Conservation (phyloP, 2,797 vertebrate species). For the Poeciliopsis turneri region DNA sequence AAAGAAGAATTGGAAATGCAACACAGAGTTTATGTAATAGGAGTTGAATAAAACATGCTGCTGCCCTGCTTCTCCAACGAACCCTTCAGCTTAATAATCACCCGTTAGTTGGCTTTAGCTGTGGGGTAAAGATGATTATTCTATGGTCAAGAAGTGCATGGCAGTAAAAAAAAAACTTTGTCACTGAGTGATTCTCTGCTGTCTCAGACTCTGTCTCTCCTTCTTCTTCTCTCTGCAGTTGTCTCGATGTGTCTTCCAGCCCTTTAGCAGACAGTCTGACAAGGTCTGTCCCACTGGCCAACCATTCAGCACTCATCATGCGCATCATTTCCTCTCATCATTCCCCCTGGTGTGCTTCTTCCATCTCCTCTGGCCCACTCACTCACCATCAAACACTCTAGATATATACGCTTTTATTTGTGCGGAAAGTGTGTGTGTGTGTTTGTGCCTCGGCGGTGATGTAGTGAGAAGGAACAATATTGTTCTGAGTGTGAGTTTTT, state of each 20-base stretch:
- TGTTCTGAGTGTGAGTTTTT: conserved; percentile 1
- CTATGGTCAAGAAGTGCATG: conserved; percentile 15
- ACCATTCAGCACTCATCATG: conserved; percentile 79
- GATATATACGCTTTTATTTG: conserved; percentile 55
- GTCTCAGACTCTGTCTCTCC: conserved; percentile 36
- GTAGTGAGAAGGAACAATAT: not conserved
- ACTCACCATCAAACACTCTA: conserved; percentile 54
- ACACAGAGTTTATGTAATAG: conserved; percentile 68
- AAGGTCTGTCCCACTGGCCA: conserved; percentile 76
- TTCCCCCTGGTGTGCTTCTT: conserved; percentile 70
- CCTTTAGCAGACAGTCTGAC: conserved; percentile 74
- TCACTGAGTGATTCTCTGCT: conserved; percentile 45
- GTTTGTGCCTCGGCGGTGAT: not conserved
- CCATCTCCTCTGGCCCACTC: conserved; percentile 69
- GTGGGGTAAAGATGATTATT: not conserved
- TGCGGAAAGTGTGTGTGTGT: not conserved
- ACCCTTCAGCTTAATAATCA: conserved; percentile 51
- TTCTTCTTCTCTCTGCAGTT: conserved; percentile 47
- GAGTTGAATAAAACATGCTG: conserved; percentile 75
- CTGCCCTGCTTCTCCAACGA: conserved; percentile 57
- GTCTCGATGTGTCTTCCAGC: conserved; percentile 53
- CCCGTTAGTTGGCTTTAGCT: conserved; percentile 15
- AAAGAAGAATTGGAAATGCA: conserved; percentile 57
- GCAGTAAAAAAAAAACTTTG: conserved; percentile 55
- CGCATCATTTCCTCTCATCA: conserved; percentile 79